These are phyloP conservation scores for Cabera pusaria DNA, from an alignment of 2,888 invertebrate species.

Conservation along the genomic window DNA sequence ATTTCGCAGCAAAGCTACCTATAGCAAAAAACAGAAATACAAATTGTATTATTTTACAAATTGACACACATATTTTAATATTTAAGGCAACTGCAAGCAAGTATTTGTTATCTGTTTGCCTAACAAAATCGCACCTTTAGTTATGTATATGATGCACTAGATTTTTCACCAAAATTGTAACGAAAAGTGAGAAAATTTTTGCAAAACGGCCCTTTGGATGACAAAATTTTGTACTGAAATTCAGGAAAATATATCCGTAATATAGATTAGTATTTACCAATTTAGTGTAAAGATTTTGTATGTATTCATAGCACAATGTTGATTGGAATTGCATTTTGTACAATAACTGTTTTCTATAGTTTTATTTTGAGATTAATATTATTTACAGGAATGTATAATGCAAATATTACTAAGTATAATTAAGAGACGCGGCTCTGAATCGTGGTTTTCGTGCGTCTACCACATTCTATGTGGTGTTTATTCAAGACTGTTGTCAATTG, in stretches of 20 bases:
- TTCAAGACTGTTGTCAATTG: slow-evolving; percentile 24
- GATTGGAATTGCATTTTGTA: slow-evolving; percentile 25
- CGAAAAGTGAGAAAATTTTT: slow-evolving; percentile 48
- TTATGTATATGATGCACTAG: slow-evolving; percentile 58
- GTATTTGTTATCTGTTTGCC: too few species aligned
- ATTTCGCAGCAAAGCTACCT: too few species aligned
- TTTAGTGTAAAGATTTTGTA: slow-evolving; percentile 22
- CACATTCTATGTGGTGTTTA: too few species aligned
- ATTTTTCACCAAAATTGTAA: slow-evolving; percentile 67
- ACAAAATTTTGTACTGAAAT: slow-evolving; percentile 57
- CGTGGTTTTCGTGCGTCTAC: too few species aligned
- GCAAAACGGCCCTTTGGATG: slow-evolving; percentile 64
- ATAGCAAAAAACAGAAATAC: too few species aligned
- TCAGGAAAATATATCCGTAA: slow-evolving; percentile 34
- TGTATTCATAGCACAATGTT: slow-evolving; percentile 9
- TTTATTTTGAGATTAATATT: slow-evolving; percentile 20
- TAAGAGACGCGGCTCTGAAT: too few species aligned
- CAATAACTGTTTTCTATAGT: slow-evolving; percentile 1
- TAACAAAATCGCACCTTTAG: slow-evolving; percentile 31
- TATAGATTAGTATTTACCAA: slow-evolving; percentile 38
- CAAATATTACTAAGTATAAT: slow-evolving; percentile 30
- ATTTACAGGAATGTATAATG: slow-evolving; percentile 30
- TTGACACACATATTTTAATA: too few species aligned
- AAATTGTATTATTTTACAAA: too few species aligned
- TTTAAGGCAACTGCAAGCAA: too few species aligned